phyloP scores from a whole-genome alignment of 2,888 invertebrate species.

The Pollenia griseotomentosa region DNA sequence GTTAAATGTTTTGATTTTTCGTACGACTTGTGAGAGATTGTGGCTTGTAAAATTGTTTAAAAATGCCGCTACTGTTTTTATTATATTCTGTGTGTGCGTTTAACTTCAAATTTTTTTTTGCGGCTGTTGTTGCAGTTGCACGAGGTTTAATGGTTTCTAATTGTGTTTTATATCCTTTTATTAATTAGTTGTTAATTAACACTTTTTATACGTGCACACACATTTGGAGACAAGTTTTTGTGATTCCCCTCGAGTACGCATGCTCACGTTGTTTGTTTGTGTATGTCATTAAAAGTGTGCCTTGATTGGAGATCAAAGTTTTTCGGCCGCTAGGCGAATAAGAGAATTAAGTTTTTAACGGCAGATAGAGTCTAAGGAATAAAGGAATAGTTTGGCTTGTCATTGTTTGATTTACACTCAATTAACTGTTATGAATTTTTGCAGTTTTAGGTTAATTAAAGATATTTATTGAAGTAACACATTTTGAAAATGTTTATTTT shows the following conservation, averaged over 20 bases:
- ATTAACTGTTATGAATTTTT: neutral
- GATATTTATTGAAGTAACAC: no score
- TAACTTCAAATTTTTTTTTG: neutral
- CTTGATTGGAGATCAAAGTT: slow-evolving; percentile 60
- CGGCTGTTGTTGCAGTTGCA: slow-evolving; percentile 17
- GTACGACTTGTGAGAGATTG: slow-evolving; percentile 56
- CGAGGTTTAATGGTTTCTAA: slow-evolving; percentile 56
- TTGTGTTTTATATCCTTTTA: slow-evolving; percentile 70
- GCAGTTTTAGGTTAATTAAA: no score
- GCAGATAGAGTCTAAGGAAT: neutral
- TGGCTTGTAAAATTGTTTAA: slow-evolving; percentile 66
- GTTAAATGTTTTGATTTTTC: slow-evolving; percentile 68
- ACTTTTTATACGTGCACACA: slow-evolving; percentile 66
- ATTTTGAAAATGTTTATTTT: no score
- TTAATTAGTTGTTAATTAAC: slow-evolving; percentile 74
- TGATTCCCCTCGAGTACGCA: slow-evolving; percentile 26
- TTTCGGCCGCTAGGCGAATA: neutral
- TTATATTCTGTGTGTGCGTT: neutral
- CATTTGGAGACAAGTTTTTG: slow-evolving; percentile 65
- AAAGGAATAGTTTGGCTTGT: neutral
- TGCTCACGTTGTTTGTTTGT: neutral
- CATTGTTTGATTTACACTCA: slow-evolving; percentile 29
- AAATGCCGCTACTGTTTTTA: slow-evolving; percentile 67
- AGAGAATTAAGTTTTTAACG: neutral
- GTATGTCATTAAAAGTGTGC: slow-evolving; percentile 68